Conservation (phyloP, 2,888 invertebrate species). For the Tetramorium bicarinatum region DNA sequence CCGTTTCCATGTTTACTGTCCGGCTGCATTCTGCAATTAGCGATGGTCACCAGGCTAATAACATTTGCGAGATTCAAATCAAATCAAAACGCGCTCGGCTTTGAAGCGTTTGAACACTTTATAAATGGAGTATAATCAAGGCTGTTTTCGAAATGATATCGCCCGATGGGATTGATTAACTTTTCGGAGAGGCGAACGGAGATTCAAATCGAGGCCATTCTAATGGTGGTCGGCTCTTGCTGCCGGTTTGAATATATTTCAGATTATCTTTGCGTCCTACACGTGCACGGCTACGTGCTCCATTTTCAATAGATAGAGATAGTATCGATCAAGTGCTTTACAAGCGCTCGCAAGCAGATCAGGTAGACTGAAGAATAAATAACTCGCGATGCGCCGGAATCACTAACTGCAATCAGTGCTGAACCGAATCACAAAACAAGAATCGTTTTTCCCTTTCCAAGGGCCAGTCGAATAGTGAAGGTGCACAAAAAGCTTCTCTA, state of each 20-base stretch:
- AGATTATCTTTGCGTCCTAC: slow-evolving; percentile 14
- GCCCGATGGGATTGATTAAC: neutral
- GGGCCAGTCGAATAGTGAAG: neutral
- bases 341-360: slow-evolving; percentile 23
- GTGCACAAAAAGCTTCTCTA: neutral
- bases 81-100: slow-evolving; percentile 23
- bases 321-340: slow-evolving; percentile 40
- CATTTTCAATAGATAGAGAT: slow-evolving; percentile 23
- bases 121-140: neutral
- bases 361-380: slow-evolving; percentile 22
- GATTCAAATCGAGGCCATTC: slow-evolving; percentile 9
- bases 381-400: slow-evolving; percentile 24
- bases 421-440: neutral
- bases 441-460: neutral
- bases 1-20: slow-evolving; percentile 29
- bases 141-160: neutral
- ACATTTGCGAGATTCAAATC: slow-evolving; percentile 21
- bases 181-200: neutral
- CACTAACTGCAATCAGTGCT: slow-evolving; percentile 19
- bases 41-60: slow-evolving; percentile 35
- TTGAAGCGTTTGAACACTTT: neutral
- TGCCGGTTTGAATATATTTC: slow-evolving; percentile 29
- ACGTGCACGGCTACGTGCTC: neutral
- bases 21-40: slow-evolving; percentile 29
- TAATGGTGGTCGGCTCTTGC: neutral